A percentile compares a stretch with the other conserved stretches of the same genome.
phyloP scores from a whole-genome alignment of 2,888 invertebrate genomes.

The Boloria selene region DNA sequence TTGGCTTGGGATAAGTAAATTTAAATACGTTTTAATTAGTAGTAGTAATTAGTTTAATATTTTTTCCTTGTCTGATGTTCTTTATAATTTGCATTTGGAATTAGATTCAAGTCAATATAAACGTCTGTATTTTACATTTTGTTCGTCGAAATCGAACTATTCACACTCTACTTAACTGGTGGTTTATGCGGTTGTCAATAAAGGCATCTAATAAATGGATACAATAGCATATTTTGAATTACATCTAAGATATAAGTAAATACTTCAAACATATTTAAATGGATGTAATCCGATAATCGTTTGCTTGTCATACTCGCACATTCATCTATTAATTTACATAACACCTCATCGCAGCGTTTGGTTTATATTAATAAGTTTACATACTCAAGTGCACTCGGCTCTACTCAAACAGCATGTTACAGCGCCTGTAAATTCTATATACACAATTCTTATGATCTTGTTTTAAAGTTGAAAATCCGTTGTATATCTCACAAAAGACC shows the following conservation, averaged over 20 bases:
- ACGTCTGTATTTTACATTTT: too few species aligned
- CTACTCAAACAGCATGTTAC: constrained; percentile 59
- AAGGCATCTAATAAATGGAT: background rate
- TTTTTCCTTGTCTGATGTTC: too few species aligned
- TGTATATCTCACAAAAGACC: too few species aligned
- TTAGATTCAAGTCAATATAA: too few species aligned
- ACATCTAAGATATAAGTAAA: constrained; percentile 16
- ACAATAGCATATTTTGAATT: constrained; percentile 21
- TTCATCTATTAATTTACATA: constrained; percentile 59
- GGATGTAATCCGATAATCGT: constrained; percentile 34
- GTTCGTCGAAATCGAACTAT: too few species aligned
- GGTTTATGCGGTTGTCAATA: too few species aligned
- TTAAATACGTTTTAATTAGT: too few species aligned
- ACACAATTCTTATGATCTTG: constrained; percentile 6
- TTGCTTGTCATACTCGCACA: constrained; percentile 39
- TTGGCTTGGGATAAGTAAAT: too few species aligned
- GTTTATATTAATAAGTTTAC: constrained; percentile 66
- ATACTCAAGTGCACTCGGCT: constrained; percentile 69
- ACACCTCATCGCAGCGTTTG: constrained; percentile 56
- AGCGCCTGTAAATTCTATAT: background rate
- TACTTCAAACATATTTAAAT: constrained; percentile 31
- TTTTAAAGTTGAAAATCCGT: constrained; percentile 2
- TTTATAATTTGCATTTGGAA: too few species aligned
- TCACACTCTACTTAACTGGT: too few species aligned
- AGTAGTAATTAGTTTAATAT: too few species aligned